Base-by-base conservation (phyloP, 2,888 invertebrate species). In the Litoditis marina region DNA sequence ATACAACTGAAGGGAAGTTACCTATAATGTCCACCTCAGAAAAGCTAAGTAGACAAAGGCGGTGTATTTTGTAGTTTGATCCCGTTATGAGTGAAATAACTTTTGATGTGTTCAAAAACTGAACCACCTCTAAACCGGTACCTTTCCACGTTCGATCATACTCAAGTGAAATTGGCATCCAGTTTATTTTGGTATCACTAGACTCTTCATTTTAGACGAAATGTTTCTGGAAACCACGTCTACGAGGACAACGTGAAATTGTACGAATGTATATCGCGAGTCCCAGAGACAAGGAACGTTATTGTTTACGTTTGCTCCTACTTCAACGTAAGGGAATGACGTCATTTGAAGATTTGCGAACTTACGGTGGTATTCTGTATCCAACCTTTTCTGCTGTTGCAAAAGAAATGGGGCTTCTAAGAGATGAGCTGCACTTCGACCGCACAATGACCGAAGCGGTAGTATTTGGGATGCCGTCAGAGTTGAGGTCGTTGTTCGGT, bases 381-480 rank as follows among this genome's bases (percentile, higher is more conserved):
- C 47, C 47, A 2, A 57, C 7, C 19, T 30, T 27, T 4, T 47
- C 6, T 30, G 57, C 46, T 3, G 57, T 47, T 6, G 57, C 57
- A 27, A 31, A 31, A n/a, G 46, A 44, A 28, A 11, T 44, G 2
- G 31, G 46, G 3, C 30, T 56, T 4, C 32, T 46, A 4, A 27
- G 46, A 7, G 30, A 28, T 2, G 25, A 6, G 8, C n/a, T 44
- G 13, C 46, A 46, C 30, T 56, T 56, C 22, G 46, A 56, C 19
- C 2, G 8, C 6, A 46, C 56, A n/a, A 46, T 56, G 56, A 47
- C 13, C 3, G 56, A 56, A n/a, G 56, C 56, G 3, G 32, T 11
- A 28, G 8, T 30, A 16, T 56, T 56, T 50, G 49, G 57, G 19
- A 64, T 67, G 63, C 67, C 63, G 3, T 50, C 52, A n/a, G 55